Evolutionary conservation across 2,888 invertebrate genomes (phyloP), one percentile per base, ranked within the genome.

Genomic region (Drosophila demipolita): DNA sequence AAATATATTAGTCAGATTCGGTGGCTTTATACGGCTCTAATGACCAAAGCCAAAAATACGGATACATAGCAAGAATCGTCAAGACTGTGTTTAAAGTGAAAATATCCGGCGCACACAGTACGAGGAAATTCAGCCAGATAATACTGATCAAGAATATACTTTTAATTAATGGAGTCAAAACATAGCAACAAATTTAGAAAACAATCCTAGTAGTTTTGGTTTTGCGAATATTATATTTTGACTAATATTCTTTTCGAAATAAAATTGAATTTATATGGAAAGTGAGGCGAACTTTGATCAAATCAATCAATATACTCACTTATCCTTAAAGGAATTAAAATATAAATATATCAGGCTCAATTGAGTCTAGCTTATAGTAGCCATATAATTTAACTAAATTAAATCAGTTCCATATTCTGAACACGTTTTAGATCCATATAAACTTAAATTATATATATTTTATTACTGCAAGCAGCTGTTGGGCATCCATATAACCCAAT

Each of bases 401-500:
- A 7, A 6, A 42, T 2, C 38, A 38, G 5, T 40, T 9, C 9
- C n/a, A 11, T 5, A n/a, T 45, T 45, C 7, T 9, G 17, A 26
- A 49, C 11, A 17, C 7, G 7, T 7, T 20, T 20, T 20, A 26
- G 8, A 55, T 8, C 8, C 5, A 35, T 15, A 12, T 15, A 15
- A 5, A 23, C 20, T 12, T n/a, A 3, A 38, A 12, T 26, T 26
- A 12, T 0, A n/a, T 45, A 2, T 8, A 38, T 26, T 45, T 20
- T 66, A 70, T 65, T 29, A 12, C 50, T 6, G 29, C 32, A 15
- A 12, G 15, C 63, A 67, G 50, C 49, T 66, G 73, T 60, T 35
- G 48, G 17, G 20, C 23, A 54, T 29, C n/a, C 1, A 12, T 15
- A 17, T 4, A n/a, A 29, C 35, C 57, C 42, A 15, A 15, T 26